A percentile compares a stretch with the other conserved stretches of the same genome.
phyloP scores from a whole-genome alignment of 2,113 vertebrate genomes.

The Gymnocephalus cernua region DNA sequence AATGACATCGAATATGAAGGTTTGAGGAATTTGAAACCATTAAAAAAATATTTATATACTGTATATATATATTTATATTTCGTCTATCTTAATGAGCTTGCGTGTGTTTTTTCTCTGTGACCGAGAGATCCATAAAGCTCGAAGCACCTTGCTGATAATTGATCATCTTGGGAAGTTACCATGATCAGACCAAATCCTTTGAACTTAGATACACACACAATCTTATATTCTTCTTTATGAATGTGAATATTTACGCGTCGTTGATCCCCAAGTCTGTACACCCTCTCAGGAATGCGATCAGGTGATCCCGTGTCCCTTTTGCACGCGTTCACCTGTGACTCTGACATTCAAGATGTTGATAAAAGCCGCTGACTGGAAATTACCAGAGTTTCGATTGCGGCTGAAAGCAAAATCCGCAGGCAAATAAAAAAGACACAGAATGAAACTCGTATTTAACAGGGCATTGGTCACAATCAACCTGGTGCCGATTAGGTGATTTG shows the following conservation, averaged over 20 bases:
- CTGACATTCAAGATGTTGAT: slow-evolving; percentile 7
- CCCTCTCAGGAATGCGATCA: slow-evolving; percentile 44
- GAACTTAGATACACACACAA: not conserved
- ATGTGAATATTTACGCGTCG: not conserved
- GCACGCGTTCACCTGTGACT: slow-evolving; percentile 46
- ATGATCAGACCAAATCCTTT: not conserved
- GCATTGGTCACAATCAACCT: not conserved
- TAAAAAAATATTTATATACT: not conserved
- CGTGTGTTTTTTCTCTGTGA: not conserved
- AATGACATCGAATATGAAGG: not conserved
- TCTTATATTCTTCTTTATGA: not conserved
- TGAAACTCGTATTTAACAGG: not conserved
- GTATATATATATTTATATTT: not conserved
- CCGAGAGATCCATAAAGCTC: not conserved
- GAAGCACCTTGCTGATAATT: not conserved
- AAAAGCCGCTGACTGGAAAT: slow-evolving; percentile 2
- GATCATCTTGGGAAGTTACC: not conserved
- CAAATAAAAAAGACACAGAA: not conserved
- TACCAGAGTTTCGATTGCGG: slow-evolving; percentile 17
- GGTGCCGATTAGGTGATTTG: not conserved
- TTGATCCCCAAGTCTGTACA: not conserved
- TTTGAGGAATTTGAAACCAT: slow-evolving; percentile 19
- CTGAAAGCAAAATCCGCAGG: not conserved
- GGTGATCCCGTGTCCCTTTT: slow-evolving; percentile 34
- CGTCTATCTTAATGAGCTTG: not conserved